Conservation (phyloP, 2,113 vertebrate genomes). For the Ancistrus triradiatus region DNA sequence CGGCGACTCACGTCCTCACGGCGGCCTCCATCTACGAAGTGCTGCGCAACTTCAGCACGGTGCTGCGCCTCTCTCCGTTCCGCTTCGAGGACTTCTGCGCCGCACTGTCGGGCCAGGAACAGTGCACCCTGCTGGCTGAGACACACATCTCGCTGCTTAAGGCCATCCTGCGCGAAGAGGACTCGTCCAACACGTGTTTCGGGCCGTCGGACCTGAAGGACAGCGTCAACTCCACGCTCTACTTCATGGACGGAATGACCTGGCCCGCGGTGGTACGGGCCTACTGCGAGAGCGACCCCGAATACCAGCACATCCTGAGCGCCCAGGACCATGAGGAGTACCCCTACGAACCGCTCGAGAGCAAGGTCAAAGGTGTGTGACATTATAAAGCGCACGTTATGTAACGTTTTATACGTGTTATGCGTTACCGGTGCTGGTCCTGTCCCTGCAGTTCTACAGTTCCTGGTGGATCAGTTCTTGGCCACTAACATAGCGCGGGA, state of each 20-base stretch:
- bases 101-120: slow-evolving; percentile 89
- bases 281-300: slow-evolving; percentile 94
- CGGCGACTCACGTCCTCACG: slow-evolving; percentile 85
- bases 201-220: slow-evolving; percentile 96
- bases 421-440: too few relatives aligned
- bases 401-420: too few relatives aligned
- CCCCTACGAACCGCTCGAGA: slow-evolving; percentile 87
- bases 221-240: slow-evolving; percentile 93
- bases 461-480: slow-evolving; percentile 95
- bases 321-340: slow-evolving; percentile 89
- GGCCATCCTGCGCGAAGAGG: slow-evolving; percentile 93
- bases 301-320: slow-evolving; percentile 90
- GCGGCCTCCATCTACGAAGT: slow-evolving; percentile 92
- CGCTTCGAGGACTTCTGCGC: slow-evolving; percentile 98
- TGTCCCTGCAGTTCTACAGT: slow-evolving; percentile 77
- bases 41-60: slow-evolving; percentile 90
- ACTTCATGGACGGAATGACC: slow-evolving; percentile 97
- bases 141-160: slow-evolving; percentile 91
- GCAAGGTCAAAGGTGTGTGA: slow-evolving; percentile 78
- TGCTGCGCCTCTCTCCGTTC: slow-evolving; percentile 94
- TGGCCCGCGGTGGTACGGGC: slow-evolving; percentile 94
- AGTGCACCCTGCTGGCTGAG: slow-evolving; percentile 95
- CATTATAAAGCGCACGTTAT: too few relatives aligned
- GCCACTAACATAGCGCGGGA: slow-evolving; percentile 96
- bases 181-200: slow-evolving; percentile 95